Evolutionary conservation across 2,888 invertebrate genomes (phyloP), one percentile per base, ranked within the genome.

Genomic region (Perizoma flavofasciatum): DNA sequence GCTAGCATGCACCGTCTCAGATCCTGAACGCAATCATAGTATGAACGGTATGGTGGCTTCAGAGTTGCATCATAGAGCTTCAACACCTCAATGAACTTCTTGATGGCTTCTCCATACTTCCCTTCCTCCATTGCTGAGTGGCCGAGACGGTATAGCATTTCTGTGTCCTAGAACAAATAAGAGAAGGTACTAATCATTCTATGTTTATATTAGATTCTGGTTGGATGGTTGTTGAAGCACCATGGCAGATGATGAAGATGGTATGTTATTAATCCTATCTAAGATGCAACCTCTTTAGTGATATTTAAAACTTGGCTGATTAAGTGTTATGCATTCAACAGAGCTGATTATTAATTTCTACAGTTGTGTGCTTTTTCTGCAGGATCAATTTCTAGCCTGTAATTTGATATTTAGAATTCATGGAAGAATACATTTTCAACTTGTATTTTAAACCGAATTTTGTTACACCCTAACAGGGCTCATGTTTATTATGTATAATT

Each of bases 11-110:
- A 95, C 51, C 94, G 93, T 68, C 95, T 93, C 9, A 95, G 86
- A 52, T 94, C 94, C 80, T 96, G 95, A 61, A 96, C 95, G 75
- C 95, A 96, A 50, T 96, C 89, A 72, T 96, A 95, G 79, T 95
- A 96, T 67, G 96, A 96, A 62, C 92, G 93, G 71, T 96, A 96
- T 0, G 97, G 97, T 6, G 96, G 94, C 3, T 93, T 93, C 46
- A 97, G 82, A 4, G 94, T 95, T 46, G 93, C 93, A 61, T 95
- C 94, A 75, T 96, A 93, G 8, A 96, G 88, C 65, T 94, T 94
- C 45, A 96, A 82, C 11, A 95, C 93, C 75, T 95, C 93, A 43
- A 94, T 85, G 63, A 95, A 95, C 69, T 94, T 94, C 70, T 93
- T 92, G 43, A 95, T 85, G 2, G 96, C 95, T 69, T 94, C 93